Evolutionary conservation across 2,797 vertebrate genomes (phyloP).

Genomic region (Perodicticus potto): DNA sequence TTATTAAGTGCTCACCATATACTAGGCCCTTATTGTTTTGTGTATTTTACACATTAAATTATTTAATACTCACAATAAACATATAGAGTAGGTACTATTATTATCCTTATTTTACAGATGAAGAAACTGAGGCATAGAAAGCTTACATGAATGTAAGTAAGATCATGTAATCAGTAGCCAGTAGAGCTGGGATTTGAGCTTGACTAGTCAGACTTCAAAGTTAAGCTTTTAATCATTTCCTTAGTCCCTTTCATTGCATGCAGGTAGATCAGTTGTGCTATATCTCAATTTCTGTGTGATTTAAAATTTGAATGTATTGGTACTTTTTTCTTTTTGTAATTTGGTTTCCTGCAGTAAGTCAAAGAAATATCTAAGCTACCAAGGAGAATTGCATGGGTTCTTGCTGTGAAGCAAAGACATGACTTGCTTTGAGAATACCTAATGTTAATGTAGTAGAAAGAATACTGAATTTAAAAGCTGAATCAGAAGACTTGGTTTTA

Average conservation of each 20-base stretch:
- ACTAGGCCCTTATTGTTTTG: background rate
- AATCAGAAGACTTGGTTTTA: background rate
- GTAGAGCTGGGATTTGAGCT: too few species aligned
- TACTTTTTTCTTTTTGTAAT: background rate
- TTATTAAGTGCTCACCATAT: background rate
- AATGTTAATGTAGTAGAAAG: conserved; percentile 1
- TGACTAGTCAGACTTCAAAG: background rate
- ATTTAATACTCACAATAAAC: background rate
- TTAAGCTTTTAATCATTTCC: background rate
- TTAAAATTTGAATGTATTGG: conserved; percentile 36
- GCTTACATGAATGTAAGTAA: too few species aligned
- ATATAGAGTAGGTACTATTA: background rate
- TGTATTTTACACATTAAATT: conserved; percentile 23
- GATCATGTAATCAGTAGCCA: too few species aligned
- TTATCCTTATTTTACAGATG: conserved; percentile 40
- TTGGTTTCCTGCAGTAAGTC: background rate
- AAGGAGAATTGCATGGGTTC: background rate
- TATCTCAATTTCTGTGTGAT: background rate
- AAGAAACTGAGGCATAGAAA: too few species aligned
- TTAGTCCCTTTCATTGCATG: background rate
- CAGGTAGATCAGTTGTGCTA: background rate
- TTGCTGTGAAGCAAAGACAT: background rate
- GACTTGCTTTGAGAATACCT: background rate
- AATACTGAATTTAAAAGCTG: conserved; percentile 48
- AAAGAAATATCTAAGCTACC: conserved; percentile 2